Base-by-base conservation (phyloP, 2,888 invertebrate species). In the Fragum sueziense region DNA sequence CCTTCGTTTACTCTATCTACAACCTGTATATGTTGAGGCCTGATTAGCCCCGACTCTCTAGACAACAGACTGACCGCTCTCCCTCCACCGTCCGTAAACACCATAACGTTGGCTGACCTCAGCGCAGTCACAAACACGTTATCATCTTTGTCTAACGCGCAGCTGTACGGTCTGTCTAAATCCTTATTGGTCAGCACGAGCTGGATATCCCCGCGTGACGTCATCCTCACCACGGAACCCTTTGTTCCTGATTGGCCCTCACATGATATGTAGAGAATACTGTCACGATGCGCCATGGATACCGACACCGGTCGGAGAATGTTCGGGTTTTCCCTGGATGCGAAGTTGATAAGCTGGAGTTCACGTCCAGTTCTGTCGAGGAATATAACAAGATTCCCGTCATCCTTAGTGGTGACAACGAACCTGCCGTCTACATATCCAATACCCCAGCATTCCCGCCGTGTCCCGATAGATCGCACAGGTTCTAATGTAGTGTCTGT, bases 161-260 rank as follows among this genome's bases (percentile, higher is more conserved):
- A 79, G 51, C 84, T 84, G 47, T 84, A 84, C 11, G 84, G 84
- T 1, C 84, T 65, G 33, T 84, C 84, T 2, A 84, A 33, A 22
- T 84, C 84, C 57, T 84, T 84, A 57, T 81, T 73, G 1, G 80
- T 76, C 20, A 74, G 72, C 6, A 84, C 77, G n/a, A 76, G 54
- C 51, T 76, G 54, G 22, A 80, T 76, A 41, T 84, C 80, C 6
- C 84, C 84, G 22, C 76, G 76, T 7, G 70, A 67, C 59, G 84
- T 79, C 80, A 84, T 79, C 17, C 76, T 52, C 7, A 81, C 84
- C 29, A 84, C 74, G 2, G 84, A 80, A 0, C 84, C 84, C 47
- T 79, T 84, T 1, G 84, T 84, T n/a, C 84, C 84, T 0, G 80
- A 74, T 59, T 84, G 84, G 2, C 84, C 84, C 52, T 84, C 84